phyloP scores from a whole-genome alignment of 2,113 vertebrate genomes.

The Amazona vittata region DNA sequence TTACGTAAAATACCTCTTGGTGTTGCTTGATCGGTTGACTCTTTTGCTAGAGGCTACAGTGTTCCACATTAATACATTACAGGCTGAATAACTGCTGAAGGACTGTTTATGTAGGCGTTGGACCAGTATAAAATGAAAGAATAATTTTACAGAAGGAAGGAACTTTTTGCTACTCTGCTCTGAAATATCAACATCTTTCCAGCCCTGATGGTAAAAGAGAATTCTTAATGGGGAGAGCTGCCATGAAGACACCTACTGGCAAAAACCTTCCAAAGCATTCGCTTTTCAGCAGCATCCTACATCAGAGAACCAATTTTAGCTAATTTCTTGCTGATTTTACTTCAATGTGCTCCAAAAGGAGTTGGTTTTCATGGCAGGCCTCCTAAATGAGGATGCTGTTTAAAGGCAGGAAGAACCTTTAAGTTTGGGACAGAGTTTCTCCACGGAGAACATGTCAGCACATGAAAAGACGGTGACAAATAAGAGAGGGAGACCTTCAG shows the following conservation, averaged over 20 bases:
- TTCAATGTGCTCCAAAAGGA: neutral
- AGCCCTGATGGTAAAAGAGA: neutral
- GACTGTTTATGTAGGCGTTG: neutral
- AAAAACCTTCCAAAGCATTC: neutral
- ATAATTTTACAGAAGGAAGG: constrained; percentile 15
- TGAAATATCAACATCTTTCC: neutral
- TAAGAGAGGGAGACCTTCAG: neutral
- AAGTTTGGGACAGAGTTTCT: neutral
- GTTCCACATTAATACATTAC: neutral
- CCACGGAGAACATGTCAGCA: neutral
- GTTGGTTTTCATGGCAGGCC: neutral
- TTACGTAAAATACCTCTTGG: neutral
- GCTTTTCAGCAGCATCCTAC: neutral
- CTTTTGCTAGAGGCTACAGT: neutral
- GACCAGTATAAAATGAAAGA: neutral
- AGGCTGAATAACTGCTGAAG: neutral
- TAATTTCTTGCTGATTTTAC: neutral
- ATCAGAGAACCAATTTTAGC: neutral
- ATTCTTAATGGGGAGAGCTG: neutral
- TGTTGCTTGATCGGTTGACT: neutral
- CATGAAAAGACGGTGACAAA: neutral
- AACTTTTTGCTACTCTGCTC: neutral
- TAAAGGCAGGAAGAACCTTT: neutral
- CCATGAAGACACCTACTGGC: neutral
- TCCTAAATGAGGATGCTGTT: neutral